Conservation (phyloP, 2,797 vertebrate species). For the Cirrhinus mrigala region DNA sequence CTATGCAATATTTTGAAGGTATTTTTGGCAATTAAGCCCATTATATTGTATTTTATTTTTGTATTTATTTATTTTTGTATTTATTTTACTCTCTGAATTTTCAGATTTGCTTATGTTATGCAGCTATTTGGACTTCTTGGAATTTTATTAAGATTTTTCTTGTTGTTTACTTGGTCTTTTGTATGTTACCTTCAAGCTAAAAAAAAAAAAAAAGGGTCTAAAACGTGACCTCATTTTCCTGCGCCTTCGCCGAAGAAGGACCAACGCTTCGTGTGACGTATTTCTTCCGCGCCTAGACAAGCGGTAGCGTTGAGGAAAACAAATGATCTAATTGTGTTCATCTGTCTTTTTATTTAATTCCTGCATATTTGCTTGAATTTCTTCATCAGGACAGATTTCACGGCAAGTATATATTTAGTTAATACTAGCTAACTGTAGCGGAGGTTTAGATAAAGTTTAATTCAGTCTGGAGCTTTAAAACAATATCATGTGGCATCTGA, state of each 20-base stretch:
- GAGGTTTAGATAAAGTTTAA: background rate
- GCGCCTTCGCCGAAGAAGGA: background rate
- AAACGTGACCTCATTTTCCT: background rate
- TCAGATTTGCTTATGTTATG: no score
- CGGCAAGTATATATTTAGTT: background rate
- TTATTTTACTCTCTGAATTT: no score
- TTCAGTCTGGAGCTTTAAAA: background rate
- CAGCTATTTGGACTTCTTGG: no score
- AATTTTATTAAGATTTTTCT: no score
- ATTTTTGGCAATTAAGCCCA: no score
- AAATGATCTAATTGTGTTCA: background rate
- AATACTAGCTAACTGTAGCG: no score
- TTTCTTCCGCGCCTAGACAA: background rate
- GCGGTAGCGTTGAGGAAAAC: slow-evolving; percentile 22
- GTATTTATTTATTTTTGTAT: no score
- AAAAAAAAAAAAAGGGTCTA: no score
- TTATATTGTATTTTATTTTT: no score
- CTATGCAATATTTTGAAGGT: no score
- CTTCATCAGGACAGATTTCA: background rate
- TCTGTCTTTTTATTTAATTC: background rate
- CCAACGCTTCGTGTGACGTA: background rate
- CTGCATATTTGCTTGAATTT: background rate
- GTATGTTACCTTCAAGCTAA: no score
- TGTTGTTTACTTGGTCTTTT: no score
- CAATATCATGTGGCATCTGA: background rate